Base-by-base conservation (phyloP, 2,888 invertebrate genomes). In the Neuroscelio doddi region DNA sequence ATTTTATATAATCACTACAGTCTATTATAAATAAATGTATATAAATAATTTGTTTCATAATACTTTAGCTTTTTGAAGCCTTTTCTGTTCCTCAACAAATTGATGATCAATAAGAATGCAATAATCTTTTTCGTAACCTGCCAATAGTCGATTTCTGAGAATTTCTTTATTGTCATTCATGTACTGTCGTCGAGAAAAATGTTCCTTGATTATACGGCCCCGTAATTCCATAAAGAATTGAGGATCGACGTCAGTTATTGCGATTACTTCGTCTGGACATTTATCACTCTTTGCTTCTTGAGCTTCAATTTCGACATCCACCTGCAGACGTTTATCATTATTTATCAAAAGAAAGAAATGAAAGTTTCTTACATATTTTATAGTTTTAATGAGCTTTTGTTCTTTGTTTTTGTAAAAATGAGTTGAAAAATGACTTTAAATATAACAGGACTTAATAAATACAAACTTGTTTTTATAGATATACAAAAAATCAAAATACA, bases 161-260 rank as follows among this genome's bases (percentile, higher is more conserved):
- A 87, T 87, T n/a, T 79, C 74, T 21, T 87, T 84, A 51, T 87
- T 86, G 56, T 89, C 87, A 26, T 85, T 85, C 1, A 90, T 79
- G 74, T 91, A 91, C 5, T 88, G 85, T 67, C 87, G 85, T 44
- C 88, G 85, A 62, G 88, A 89, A 66, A 90, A 88, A 68, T 86
- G 87, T 70, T 88, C 87, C 45, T 87, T 85, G 17, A 89, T 85
- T 0, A 90, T 88, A 26, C 90, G 86, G 4, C 90, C 90, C 79
- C 88, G 87, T 27, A 90, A 86, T 29, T 89, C 87, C 0, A 87
- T 87, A 76, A 89, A 91, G 79, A 90, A 91, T 65, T 89, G 87
- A 0, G 90, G 89, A 77, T 91, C 90, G 30, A 91, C 86, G 80
- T 91, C 90, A 10, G 89, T 85, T 44, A 91, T 88, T 1, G 89